phyloP scores from a whole-genome alignment of 2,113 vertebrate species.

The Ceyx cyanopectus region DNA sequence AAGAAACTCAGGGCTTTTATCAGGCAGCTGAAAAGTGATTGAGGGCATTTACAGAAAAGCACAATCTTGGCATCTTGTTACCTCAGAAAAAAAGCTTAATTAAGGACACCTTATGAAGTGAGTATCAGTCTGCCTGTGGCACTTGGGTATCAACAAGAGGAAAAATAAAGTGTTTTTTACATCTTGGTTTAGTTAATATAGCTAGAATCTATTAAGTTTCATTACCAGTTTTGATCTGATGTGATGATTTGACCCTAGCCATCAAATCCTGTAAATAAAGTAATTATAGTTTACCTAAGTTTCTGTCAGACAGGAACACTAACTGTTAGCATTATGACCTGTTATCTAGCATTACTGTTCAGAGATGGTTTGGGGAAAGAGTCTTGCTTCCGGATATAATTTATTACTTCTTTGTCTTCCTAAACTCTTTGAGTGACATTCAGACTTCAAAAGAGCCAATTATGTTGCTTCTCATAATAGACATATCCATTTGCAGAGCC shows the following conservation, averaged over 20 bases:
- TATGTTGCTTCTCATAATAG: slow-evolving; percentile 38
- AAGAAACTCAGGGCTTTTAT: neutral
- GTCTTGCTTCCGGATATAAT: slow-evolving; percentile 4
- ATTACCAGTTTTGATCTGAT: slow-evolving; percentile 37
- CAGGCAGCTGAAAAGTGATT: rapidly evolving
- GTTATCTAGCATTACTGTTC: slow-evolving; percentile 44
- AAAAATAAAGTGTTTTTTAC: neutral
- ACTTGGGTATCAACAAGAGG: neutral
- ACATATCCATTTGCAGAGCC: neutral
- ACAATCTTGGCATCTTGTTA: neutral
- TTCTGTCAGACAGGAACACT: slow-evolving; percentile 20
- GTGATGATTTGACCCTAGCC: slow-evolving; percentile 4
- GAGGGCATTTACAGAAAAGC: neutral
- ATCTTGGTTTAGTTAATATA: neutral
- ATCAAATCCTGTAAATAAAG: slow-evolving; percentile 46
- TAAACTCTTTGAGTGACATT: slow-evolving; percentile 49
- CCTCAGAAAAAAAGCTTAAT: neutral
- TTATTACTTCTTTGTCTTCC: slow-evolving; percentile 35
- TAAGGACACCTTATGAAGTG: neutral
- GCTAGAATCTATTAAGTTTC: neutral
- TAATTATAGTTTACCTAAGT: neutral
- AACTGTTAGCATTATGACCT: slow-evolving; percentile 1
- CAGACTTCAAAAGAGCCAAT: slow-evolving; percentile 37
- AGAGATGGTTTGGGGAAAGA: neutral
- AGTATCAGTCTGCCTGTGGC: neutral